Evolutionary conservation across 2,797 vertebrate genomes (phyloP), one percentile per base, ranked within the genome.

Genomic region (Pogoniulus pusillus): DNA sequence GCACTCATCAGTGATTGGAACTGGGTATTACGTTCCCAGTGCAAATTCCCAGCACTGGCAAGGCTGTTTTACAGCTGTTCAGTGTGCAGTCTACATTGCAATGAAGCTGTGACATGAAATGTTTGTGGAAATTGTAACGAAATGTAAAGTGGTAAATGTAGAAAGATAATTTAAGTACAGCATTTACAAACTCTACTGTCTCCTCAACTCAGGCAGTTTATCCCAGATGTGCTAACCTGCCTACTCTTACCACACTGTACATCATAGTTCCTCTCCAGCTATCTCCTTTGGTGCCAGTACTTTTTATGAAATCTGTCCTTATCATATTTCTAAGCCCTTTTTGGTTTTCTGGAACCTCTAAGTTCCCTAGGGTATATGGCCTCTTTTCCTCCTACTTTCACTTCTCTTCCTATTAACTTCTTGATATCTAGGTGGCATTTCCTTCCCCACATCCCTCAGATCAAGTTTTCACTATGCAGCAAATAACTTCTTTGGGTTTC

Each of bases 11-110:
- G 87, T 59, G 60, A 51, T 29, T 88, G 83, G 91, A 94, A 69
- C 26, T 92, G 85, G 64, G 41, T 94, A 91, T 71, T 81, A 8
- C 89, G 86, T 85, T 94, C 65, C 66, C 64, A 57, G 83, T 72
- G 85, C 69, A 93, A 85, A 96, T 90, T 82, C 87, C 65, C 84
- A 84, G 83, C 76, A 83, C 23, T 94, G 94, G 87, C 91, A 94
- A 87, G 71, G 70, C 77, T 91, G 81, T 94, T 94, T 93, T 70
- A 95, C 91, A 94, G 94, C 90, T 92, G 91, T 71, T 93, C 87
- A 13, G 1, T 54, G 64, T 83, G 70, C 76, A 77, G 84, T 37
- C 75, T 71, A 69, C 73, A 81, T 78, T 75, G 69, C 73, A 92
- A 93, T 47, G 76, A 85, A 95, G 75, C 51, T 4, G 13, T 90